Base-by-base conservation (phyloP, 2,888 invertebrate genomes). In the Ennomos fuscantarius region DNA sequence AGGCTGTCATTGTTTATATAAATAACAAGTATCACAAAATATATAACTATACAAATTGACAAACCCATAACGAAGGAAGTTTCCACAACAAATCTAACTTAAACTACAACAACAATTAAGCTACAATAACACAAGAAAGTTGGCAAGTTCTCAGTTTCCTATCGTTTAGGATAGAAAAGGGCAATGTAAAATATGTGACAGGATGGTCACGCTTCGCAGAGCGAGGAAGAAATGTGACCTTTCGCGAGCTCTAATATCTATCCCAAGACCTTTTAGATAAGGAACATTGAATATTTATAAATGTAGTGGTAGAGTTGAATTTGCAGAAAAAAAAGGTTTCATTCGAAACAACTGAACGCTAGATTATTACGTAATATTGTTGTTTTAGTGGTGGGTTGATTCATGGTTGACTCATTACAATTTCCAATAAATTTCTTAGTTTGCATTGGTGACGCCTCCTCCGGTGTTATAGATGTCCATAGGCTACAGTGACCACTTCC, bases 151-250 rank as follows among this genome's bases (percentile, higher is more conserved):
- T 34, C 40, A 34, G 40, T 49, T 34, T 49, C 40, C 45, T 54
- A 49, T 53, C 41, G 53, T 49, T 53, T 33, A 46, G 35, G 53
- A 59, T 54, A 42, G 43, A 49, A 74, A 75, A 70, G 69, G 74
- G 69, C 59, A 72, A 69, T 69, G 79, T 89, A 82, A 89, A 86
- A 88, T 89, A 89, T 88, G 89, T 86, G 89, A 86, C 88, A 81
- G 79, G 73, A 75, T 72, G 84, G 88, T 78, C 82, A 80, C 74
- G 88, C 88, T 87, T 72, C 70, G 76, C 70, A 79, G 70, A 84
- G 87, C 88, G 76, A 43, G 79, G 83, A 89, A 89, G 88, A 89
- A 83, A 78, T 86, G 87, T 83, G 76, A 79, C 81, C 84, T 76
- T 70, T 75, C 68, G 66, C 70, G 76, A 69, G 73, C 76, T 74